These are phyloP conservation scores for Phaedon cochleariae DNA, from an alignment of 2,888 invertebrate genomes.

Conservation along the genomic window DNA sequence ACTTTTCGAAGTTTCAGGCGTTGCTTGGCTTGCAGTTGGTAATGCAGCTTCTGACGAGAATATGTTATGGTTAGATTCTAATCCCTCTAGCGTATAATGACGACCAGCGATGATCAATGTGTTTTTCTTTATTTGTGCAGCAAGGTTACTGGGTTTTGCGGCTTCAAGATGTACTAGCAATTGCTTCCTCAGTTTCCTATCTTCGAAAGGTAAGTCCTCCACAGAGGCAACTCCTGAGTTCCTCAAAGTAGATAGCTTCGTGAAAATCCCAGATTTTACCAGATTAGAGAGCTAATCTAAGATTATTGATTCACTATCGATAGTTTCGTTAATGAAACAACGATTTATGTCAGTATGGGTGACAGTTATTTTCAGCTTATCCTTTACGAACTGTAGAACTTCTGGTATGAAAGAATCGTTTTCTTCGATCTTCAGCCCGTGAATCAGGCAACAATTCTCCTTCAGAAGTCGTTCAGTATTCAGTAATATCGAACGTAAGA, in stretches of 20 bases:
- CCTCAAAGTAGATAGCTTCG: neutral
- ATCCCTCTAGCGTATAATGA: neutral
- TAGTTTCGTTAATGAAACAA: neutral
- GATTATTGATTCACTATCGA: neutral
- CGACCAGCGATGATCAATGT: neutral
- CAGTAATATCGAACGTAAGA: neutral
- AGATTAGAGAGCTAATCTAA: conserved; percentile 1
- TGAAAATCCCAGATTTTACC: neutral
- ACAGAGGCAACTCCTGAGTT: neutral
- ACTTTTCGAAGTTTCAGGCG: too few relatives aligned
- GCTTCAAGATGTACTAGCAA: neutral
- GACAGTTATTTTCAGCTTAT: neutral
- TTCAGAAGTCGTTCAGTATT: neutral
- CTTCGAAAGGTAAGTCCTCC: neutral
- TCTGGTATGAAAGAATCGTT: neutral
- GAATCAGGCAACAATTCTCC: neutral
- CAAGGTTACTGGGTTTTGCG: neutral
- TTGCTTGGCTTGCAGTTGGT: too few relatives aligned
- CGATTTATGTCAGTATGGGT: neutral
- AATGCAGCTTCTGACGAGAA: too few relatives aligned
- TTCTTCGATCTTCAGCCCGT: neutral
- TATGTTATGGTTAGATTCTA: too few relatives aligned
- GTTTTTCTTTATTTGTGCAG: neutral
- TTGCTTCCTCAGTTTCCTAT: neutral
- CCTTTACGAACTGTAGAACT: neutral